A percentile compares a stretch with the other conserved stretches of the same genome.
phyloP scores from a whole-genome alignment of 2,888 invertebrate genomes.

The Hirtodrosophila histrioides region DNA sequence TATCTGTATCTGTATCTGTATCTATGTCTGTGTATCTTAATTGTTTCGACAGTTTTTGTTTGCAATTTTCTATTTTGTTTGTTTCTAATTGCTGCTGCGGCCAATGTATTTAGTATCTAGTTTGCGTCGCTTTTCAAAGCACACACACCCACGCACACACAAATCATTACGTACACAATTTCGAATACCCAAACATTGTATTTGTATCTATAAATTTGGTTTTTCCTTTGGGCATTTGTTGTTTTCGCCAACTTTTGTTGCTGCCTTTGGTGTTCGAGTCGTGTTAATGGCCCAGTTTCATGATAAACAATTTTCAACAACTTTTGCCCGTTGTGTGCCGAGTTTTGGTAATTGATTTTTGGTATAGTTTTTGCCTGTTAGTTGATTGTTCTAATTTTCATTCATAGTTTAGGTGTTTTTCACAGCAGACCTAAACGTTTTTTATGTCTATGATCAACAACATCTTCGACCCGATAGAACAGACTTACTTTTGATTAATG shows the following conservation, averaged over 20 bases:
- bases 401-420: slow-evolving; percentile 10
- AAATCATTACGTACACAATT: slow-evolving; percentile 18
- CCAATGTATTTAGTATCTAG: slow-evolving; percentile 42
- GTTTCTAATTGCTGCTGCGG: slow-evolving; percentile 59
- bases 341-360: slow-evolving; percentile 43
- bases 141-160: background rate
- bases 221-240: slow-evolving; percentile 49
- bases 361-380: slow-evolving; percentile 18
- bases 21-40: slow-evolving; percentile 23
- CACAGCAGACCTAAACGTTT: too few species aligned
- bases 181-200: slow-evolving; percentile 10
- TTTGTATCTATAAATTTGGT: slow-evolving; percentile 44
- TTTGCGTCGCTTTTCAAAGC: slow-evolving; percentile 34
- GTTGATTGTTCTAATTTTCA: slow-evolving; percentile 37
- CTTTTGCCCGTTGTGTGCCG: slow-evolving; percentile 50
- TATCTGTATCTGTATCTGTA: slow-evolving; percentile 12
- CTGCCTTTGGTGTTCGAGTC: slow-evolving; percentile 8
- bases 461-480: too few species aligned
- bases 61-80: slow-evolving; percentile 62
- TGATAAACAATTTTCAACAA: slow-evolving; percentile 65
- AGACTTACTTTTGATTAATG: too few species aligned
- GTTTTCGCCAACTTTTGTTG: slow-evolving; percentile 53
- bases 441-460: too few species aligned
- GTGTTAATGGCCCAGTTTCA: slow-evolving; percentile 70
- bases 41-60: slow-evolving; percentile 37